phyloP scores from a whole-genome alignment of 2,113 vertebrate genomes.

The Chaetodon trifascialis region DNA sequence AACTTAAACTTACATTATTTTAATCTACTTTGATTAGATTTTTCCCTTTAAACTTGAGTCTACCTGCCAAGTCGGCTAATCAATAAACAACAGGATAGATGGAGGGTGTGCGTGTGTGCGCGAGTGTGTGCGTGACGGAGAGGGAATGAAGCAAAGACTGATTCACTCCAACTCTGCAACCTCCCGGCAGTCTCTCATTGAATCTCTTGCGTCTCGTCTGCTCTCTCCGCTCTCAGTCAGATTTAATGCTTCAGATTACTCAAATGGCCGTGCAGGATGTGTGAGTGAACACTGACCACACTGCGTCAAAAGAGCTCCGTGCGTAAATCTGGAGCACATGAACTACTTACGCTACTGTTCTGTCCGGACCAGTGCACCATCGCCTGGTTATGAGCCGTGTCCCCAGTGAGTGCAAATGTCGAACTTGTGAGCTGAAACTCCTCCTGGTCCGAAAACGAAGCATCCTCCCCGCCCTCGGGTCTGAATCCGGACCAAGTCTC shows the following conservation, averaged over 20 bases:
- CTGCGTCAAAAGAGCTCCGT: constrained; percentile 74
- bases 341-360: constrained; percentile 91
- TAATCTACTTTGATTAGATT: not conserved
- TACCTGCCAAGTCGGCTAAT: constrained; percentile 33
- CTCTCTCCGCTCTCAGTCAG: not conserved
- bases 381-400: constrained; percentile 87
- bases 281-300: constrained; percentile 51
- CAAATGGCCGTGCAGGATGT: not conserved
- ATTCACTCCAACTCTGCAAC: constrained; percentile 31
- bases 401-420: constrained; percentile 88
- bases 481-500: constrained; percentile 77
- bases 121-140: not conserved
- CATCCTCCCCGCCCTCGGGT: constrained; percentile 64
- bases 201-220: constrained; percentile 1
- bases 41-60: constrained; percentile 10
- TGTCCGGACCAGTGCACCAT: constrained; percentile 93
- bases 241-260: not conserved
- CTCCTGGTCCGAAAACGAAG: constrained; percentile 83
- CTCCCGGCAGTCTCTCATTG: constrained; percentile 24
- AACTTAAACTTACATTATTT: not conserved
- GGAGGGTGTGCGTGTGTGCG: not conserved
- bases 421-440: constrained; percentile 88
- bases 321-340: constrained; percentile 60
- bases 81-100: constrained; percentile 19
- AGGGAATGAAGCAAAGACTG: not conserved